phyloP scores from a whole-genome alignment of 2,113 vertebrate genomes.

The Scytalopus superciliaris region DNA sequence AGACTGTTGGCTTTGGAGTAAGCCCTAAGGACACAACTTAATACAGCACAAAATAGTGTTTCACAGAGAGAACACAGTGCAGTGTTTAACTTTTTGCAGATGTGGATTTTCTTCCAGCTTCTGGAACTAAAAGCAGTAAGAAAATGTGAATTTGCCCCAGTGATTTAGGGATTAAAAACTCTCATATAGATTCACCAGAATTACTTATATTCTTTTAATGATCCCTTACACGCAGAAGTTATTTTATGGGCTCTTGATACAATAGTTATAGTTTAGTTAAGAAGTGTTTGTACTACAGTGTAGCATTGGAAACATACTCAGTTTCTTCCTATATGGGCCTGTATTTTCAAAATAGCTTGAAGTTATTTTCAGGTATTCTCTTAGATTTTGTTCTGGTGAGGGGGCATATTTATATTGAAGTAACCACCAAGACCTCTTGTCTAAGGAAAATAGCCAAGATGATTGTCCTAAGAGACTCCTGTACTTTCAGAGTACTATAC shows the following conservation, averaged over 20 bases:
- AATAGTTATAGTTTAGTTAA: not conserved
- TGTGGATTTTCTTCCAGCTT: not conserved
- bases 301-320: not conserved
- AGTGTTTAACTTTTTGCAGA: not conserved
- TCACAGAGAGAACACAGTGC: not conserved
- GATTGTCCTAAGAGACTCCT: not conserved
- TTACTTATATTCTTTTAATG: not conserved
- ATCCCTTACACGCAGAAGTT: not conserved
- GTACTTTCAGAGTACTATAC: not conserved
- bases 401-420: not conserved
- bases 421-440: not conserved
- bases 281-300: not conserved
- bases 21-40: constrained; percentile 1
- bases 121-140: not conserved
- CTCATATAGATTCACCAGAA: not conserved
- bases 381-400: not conserved
- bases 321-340: not conserved
- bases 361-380: not conserved
- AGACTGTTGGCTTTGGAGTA: constrained; percentile 23
- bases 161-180: not conserved
- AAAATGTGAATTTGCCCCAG: not conserved
- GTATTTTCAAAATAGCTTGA: not conserved
- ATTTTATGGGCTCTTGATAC: not conserved
- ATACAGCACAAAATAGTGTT: not conserved
- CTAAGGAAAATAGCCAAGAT: not conserved